Percentiles rank a stretch among this genome's conserved stretches.
Conservation (phyloP, 2,797 vertebrate genomes). For the Picus viridis region DNA sequence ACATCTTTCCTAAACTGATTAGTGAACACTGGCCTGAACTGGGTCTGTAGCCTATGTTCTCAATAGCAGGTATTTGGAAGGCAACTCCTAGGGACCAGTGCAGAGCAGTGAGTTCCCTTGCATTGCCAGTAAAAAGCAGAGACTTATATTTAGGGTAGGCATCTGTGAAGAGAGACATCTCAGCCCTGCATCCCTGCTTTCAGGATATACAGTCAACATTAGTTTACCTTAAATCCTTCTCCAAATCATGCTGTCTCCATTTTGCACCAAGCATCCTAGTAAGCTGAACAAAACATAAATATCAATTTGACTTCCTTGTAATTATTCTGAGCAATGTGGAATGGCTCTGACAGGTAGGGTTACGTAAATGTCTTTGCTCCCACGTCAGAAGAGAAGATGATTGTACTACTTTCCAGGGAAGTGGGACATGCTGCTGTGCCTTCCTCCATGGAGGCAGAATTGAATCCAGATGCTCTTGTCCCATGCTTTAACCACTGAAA, state of each 20-base stretch:
- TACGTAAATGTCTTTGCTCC: background rate
- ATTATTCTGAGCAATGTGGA: background rate
- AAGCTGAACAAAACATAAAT: background rate
- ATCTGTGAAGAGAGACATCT: background rate
- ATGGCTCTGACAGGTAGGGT: background rate
- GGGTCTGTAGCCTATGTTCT: background rate
- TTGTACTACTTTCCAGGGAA: background rate
- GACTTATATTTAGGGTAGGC: background rate
- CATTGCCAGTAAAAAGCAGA: background rate
- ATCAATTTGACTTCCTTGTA: background rate
- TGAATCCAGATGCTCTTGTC: conserved; percentile 56
- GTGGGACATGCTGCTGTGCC: background rate
- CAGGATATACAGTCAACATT: background rate
- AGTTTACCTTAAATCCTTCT: background rate
- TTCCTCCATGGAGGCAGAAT: conserved; percentile 36
- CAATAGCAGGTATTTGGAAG: background rate
- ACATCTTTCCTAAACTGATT: too few relatives aligned
- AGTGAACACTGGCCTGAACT: background rate
- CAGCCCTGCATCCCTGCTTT: background rate
- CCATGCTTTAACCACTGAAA: conserved; percentile 42
- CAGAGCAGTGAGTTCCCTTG: background rate
- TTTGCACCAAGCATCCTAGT: background rate
- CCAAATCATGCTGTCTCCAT: background rate
- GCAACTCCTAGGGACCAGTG: background rate
- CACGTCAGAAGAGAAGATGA: background rate